Evolutionary conservation across 2,888 invertebrate genomes (phyloP).

Genomic region (Cremastinae sp.): DNA sequence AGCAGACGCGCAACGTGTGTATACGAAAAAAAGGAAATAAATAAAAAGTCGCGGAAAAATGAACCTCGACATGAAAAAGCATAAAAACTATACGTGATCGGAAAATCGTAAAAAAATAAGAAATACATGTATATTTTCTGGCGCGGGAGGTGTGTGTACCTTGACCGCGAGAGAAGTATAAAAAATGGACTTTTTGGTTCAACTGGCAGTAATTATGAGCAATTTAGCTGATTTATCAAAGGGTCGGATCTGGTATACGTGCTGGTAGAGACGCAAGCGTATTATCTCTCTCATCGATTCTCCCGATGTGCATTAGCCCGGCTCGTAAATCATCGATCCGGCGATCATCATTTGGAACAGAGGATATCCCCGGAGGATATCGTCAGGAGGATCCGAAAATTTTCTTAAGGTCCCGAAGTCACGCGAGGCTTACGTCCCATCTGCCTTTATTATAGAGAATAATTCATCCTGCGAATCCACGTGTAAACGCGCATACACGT

Average conservation of each 20-base stretch:
- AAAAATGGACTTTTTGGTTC: too few species aligned
- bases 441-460: slow-evolving; percentile 55
- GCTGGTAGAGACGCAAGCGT: slow-evolving; percentile 16
- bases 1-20: too few species aligned
- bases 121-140: too few species aligned
- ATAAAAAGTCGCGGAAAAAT: too few species aligned
- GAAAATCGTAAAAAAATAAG: too few species aligned
- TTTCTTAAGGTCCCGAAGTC: slow-evolving; percentile 56
- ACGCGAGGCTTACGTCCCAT: slow-evolving; percentile 50
- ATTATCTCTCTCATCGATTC: slow-evolving; percentile 25
- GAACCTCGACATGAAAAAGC: too few species aligned
- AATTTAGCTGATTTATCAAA: slow-evolving; percentile 9
- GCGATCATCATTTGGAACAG: slow-evolving; percentile 56
- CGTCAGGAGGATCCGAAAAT: slow-evolving; percentile 52
- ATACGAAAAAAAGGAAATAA: too few species aligned
- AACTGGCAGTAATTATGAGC: too few species aligned
- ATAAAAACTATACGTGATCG: too few species aligned
- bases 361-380: slow-evolving; percentile 48
- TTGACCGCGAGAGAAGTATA: too few species aligned
- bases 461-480: slow-evolving; percentile 30
- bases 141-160: too few species aligned
- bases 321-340: slow-evolving; percentile 57
- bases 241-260: slow-evolving; percentile 3
- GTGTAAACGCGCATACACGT: slow-evolving; percentile 1
- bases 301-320: slow-evolving; percentile 47